These are phyloP conservation scores for Yponomeuta sedellus DNA, from an alignment of 2,888 invertebrate species.

Conservation along the genomic window DNA sequence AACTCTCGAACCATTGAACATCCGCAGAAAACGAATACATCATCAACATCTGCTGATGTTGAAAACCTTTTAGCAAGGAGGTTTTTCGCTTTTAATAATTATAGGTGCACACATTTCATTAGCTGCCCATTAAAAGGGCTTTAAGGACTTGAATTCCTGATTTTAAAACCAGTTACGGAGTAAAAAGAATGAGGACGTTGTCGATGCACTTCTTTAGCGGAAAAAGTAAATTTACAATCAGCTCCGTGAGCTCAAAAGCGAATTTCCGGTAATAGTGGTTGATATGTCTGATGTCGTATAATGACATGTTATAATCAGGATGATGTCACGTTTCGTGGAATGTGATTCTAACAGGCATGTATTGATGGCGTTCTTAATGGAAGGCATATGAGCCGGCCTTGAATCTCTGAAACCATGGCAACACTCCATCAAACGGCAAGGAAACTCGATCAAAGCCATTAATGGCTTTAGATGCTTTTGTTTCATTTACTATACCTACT, in stretches of 20 bases:
- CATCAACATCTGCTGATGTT: no score
- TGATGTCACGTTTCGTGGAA: neutral
- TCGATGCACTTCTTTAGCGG: no score
- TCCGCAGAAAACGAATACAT: no score
- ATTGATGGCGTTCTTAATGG: neutral
- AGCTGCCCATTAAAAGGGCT: neutral
- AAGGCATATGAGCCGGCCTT: neutral
- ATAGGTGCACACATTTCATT: neutral
- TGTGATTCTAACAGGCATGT: neutral
- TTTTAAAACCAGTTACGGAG: no score
- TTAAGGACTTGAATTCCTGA: neutral
- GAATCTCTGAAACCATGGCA: neutral
- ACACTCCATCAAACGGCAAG: neutral
- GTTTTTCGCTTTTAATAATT: no score
- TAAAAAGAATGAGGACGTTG: no score
- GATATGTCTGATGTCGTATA: no score
- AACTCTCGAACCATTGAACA: no score
- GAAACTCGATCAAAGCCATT: slow-evolving; percentile 13
- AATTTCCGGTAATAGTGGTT: no score
- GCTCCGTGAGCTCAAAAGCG: no score
- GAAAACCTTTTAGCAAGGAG: no score
- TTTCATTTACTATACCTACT: neutral
- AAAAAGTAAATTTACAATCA: no score
- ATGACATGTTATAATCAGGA: neutral
- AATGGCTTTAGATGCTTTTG: slow-evolving; percentile 5